Evolutionary conservation across 2,888 invertebrate species (phyloP).

Genomic region (Eupithecia subumbrata): DNA sequence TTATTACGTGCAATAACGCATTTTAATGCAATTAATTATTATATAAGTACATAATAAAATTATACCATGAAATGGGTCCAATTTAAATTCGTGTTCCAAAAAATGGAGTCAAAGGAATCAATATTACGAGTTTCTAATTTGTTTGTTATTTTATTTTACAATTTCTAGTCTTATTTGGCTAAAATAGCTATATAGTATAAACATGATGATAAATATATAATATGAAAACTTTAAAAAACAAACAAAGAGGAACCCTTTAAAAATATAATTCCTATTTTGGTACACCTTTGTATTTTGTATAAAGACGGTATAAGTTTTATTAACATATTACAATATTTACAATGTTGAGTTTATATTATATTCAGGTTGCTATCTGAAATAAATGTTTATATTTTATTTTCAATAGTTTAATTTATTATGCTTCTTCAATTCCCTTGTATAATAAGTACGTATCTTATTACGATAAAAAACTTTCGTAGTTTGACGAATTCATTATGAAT

Average conservation of each 20-base stretch:
- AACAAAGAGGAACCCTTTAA: not conserved
- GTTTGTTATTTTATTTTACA: not conserved
- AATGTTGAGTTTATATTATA: not conserved
- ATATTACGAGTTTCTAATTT: not conserved
- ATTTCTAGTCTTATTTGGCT: not conserved
- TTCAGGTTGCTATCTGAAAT: not conserved
- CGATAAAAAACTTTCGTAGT: too few species aligned
- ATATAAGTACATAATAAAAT: slow-evolving; percentile 1
- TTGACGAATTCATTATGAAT: too few species aligned
- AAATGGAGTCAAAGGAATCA: not conserved
- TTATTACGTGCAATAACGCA: not conserved
- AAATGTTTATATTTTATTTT: not conserved
- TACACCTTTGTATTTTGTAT: slow-evolving; percentile 4
- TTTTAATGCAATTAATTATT: not conserved
- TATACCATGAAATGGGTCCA: not conserved
- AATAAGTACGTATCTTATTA: not conserved
- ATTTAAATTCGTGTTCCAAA: slow-evolving; percentile 1
- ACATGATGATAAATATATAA: not conserved
- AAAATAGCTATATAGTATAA: not conserved
- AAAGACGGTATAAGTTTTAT: not conserved
- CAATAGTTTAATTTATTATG: not conserved
- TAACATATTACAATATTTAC: not conserved
- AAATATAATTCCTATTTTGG: not conserved
- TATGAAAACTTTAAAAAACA: not conserved
- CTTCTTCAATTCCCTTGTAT: not conserved